Percentiles rank a stretch among this genome's conserved stretches.
Conservation (phyloP, 2,797 vertebrate species). For the Sylvilagus floridanus region DNA sequence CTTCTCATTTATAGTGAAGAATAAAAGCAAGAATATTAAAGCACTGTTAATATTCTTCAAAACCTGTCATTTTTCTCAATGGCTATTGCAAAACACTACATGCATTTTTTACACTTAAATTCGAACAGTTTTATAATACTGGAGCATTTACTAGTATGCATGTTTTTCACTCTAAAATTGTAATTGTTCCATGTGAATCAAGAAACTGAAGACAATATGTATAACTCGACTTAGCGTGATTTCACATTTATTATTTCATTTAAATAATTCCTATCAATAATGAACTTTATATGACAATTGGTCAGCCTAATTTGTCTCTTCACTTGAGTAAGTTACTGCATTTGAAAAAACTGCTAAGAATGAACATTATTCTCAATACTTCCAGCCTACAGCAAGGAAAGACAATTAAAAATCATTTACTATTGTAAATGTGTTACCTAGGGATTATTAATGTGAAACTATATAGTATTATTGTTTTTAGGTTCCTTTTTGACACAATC, state of each 20-base stretch:
- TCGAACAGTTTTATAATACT: background rate
- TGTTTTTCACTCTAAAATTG: background rate
- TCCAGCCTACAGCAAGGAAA: background rate
- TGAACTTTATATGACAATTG: background rate
- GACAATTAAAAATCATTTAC: background rate
- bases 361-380: background rate
- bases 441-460: background rate
- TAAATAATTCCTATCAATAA: conserved; percentile 15
- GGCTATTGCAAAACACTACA: background rate
- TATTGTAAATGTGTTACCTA: background rate
- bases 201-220: background rate
- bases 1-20: conserved; percentile 10
- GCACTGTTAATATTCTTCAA: conserved; percentile 19
- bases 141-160: background rate
- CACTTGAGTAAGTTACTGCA: background rate
- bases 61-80: background rate
- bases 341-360: background rate
- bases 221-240: background rate
- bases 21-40: background rate
- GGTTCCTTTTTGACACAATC: background rate
- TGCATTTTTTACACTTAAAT: conserved; percentile 1
- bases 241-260: background rate
- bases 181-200: background rate
- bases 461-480: background rate
- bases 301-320: background rate